Evolutionary conservation across 2,113 vertebrate species (phyloP).

Genomic region (Tragulus kanchil): DNA sequence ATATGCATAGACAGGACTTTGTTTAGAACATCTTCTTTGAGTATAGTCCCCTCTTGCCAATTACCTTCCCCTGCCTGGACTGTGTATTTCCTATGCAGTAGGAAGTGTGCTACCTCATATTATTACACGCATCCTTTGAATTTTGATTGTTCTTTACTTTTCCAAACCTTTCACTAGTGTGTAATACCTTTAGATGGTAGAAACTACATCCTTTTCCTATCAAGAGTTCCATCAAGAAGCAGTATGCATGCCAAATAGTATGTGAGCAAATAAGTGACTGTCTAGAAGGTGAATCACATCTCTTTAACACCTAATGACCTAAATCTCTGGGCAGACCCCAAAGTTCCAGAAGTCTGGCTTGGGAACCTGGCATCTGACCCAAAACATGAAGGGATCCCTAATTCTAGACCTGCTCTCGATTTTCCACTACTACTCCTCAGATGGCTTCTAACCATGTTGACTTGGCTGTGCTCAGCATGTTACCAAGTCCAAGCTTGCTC

Average conservation of each 20-base stretch:
- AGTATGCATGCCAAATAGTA: background rate
- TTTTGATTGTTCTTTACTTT: slow-evolving; percentile 9
- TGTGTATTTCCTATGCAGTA: background rate
- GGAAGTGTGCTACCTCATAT: background rate
- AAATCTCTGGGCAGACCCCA: background rate
- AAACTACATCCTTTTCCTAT: background rate
- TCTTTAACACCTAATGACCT: background rate
- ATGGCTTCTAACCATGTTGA: background rate
- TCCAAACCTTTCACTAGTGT: background rate
- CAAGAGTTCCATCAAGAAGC: background rate
- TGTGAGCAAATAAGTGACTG: background rate
- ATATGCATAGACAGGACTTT: background rate
- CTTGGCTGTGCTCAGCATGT: background rate
- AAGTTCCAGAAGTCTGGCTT: background rate
- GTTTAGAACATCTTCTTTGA: background rate
- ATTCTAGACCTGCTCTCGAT: background rate
- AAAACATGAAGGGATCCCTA: background rate
- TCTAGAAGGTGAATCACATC: background rate
- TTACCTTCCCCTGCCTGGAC: background rate
- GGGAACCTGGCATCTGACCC: background rate
- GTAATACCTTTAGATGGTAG: background rate
- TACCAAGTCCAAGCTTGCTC: too few relatives aligned
- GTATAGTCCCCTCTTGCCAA: background rate
- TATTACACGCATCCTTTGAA: background rate
- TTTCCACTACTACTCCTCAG: background rate